These are phyloP conservation scores for Astreopora myriophthalma DNA, from an alignment of 64 coral and sea anemone species.

Conservation along the genomic window DNA sequence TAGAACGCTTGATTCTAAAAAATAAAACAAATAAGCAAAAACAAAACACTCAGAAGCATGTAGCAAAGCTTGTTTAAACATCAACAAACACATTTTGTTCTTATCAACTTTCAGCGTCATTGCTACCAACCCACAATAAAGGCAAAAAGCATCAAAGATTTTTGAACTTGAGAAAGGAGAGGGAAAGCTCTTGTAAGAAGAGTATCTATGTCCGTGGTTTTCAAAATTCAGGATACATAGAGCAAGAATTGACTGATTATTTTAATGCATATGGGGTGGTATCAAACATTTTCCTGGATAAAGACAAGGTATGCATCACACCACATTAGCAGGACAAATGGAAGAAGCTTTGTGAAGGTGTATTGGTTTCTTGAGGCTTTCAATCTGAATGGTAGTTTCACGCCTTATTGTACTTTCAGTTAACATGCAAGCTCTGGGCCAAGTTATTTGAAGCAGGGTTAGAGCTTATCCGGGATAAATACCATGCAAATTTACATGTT, in stretches of 20 bases:
- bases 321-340: background rate
- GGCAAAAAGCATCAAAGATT: conserved; percentile 90
- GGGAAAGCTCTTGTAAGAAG: conserved; percentile 20
- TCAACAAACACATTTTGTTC: background rate
- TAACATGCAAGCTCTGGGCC: too few species aligned
- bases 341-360: too few species aligned
- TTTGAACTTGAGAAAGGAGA: conserved; percentile 58
- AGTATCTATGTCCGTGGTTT: conserved; percentile 93
- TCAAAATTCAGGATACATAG: conserved; percentile 62
- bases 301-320: conserved; percentile 83
- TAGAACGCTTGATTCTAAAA: too few species aligned
- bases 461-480: too few species aligned
- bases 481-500: too few species aligned
- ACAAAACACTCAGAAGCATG: too few species aligned
- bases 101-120: conserved; percentile 40
- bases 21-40: too few species aligned
- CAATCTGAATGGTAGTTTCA: too few species aligned
- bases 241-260: conserved; percentile 72
- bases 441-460: too few species aligned
- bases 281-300: conserved; percentile 87
- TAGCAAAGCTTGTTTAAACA: too few species aligned
- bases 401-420: too few species aligned
- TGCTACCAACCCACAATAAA: conserved; percentile 80
- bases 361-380: too few species aligned
- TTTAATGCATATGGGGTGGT: conserved; percentile 85